Evolutionary conservation across 1,140 invertebrate species (phyloP).

Genomic region (Zeugodacus cucurbitae): DNA sequence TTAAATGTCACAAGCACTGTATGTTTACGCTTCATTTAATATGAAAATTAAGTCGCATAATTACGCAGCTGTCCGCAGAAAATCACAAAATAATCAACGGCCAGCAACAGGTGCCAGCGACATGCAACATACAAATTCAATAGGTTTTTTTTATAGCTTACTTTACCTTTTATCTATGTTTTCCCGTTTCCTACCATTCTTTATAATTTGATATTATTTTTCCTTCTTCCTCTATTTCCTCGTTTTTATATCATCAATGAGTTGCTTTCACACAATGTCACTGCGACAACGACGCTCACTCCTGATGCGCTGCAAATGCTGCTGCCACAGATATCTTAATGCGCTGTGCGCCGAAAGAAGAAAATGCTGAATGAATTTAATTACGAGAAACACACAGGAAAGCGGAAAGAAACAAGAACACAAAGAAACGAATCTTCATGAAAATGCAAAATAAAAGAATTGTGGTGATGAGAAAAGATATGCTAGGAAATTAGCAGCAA

Average conservation of each 20-base stretch:
- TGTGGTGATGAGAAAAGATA: background rate
- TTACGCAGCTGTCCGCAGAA: background rate
- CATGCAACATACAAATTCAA: too few species aligned
- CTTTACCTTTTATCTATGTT: too few species aligned
- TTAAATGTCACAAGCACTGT: background rate
- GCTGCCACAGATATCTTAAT: background rate
- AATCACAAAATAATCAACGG: background rate
- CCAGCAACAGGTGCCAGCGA: background rate
- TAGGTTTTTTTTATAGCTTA: too few species aligned
- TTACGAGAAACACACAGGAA: background rate
- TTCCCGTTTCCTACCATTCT: too few species aligned
- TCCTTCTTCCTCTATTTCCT: background rate
- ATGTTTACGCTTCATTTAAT: background rate
- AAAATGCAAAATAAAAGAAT: background rate
- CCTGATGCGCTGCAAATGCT: background rate
- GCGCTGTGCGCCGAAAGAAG: too few species aligned
- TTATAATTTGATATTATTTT: background rate
- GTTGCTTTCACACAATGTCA: background rate
- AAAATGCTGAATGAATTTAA: background rate
- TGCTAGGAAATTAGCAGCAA: background rate
- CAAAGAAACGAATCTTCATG: background rate
- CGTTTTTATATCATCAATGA: background rate
- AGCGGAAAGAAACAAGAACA: background rate
- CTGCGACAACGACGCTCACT: background rate
- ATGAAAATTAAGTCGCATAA: background rate